These are phyloP conservation scores for Agapornis canus DNA, from an alignment of 2,797 vertebrate genomes.

Conservation along the genomic window DNA sequence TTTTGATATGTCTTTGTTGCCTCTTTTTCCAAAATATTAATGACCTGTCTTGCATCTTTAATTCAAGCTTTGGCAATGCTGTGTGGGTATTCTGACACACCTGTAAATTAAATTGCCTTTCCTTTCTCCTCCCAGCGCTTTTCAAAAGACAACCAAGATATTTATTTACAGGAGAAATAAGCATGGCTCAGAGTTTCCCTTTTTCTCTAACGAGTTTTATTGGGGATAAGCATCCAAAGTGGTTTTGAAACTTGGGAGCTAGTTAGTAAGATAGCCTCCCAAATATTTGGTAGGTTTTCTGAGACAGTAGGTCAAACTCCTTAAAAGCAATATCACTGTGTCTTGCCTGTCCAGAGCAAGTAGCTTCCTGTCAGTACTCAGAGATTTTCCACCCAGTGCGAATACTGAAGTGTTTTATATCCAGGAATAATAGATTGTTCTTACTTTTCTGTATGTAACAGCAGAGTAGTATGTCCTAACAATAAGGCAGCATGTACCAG, in stretches of 20 bases:
- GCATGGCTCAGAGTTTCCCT: background rate
- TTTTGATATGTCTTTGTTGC: background rate
- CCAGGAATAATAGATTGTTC: background rate
- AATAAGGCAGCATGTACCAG: background rate
- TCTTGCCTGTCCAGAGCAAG: background rate
- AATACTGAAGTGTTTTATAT: background rate
- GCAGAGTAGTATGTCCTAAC: background rate
- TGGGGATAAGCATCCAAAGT: background rate
- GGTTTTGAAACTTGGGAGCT: background rate
- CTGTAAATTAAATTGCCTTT: background rate
- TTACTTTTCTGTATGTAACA: background rate
- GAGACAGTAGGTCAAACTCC: background rate
- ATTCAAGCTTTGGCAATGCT: background rate
- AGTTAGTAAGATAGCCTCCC: background rate
- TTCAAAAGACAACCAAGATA: background rate
- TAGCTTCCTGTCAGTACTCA: background rate
- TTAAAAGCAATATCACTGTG: background rate
- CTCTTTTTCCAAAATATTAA: background rate
- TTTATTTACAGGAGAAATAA: background rate
- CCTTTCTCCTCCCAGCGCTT: background rate
- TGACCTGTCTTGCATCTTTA: background rate
- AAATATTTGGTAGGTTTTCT: background rate
- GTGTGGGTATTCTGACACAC: background rate
- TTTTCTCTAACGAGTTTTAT: background rate
- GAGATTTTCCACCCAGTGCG: background rate